Evolutionary conservation across 1,140 invertebrate genomes (phyloP), one percentile per base, ranked within the genome.

Genomic region (Pectinophora gossypiella): DNA sequence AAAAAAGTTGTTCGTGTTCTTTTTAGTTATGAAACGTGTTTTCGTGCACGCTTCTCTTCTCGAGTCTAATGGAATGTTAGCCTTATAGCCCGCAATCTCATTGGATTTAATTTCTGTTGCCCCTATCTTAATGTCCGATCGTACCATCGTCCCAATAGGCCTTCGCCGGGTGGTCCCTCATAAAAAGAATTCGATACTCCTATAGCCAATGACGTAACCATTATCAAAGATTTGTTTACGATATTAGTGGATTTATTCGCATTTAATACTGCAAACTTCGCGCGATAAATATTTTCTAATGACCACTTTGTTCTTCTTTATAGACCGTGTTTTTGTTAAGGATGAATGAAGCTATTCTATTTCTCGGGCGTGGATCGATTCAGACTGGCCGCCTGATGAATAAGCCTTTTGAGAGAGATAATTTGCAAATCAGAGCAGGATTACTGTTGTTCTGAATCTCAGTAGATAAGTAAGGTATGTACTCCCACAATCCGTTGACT

Each of bases 81-180:
- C 27, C 27, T 32, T 32, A 32, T 32, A 32, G 27, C 36, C 36
- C n/a, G 36, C 13, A 40, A 40, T 40, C n/a, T 18, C 36, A 16
- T 40, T 40, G 36, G 36, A 15, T 40, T 40, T 51, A 51, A 36
- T 51, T 51, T 51, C 51, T 36, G 42, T 46, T 18, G 51, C 23
- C 19, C 9, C 19, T 54, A 54, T 48, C 36, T 54, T 42, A 48
- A 48, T 48, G 38, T 32, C 15, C 51, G 21, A 54, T 53, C 51
- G n/a, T 15, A 15, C 36, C 36, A 10, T 12, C 36, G 36, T 47
- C 43, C 19, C 51, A 45, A 19, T 44, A 27, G 36, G 10, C 15
- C 19, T 19, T 38, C 48, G 19, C 19, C 35, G 32, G 36, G 45
- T 15, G 19, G 45, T 19, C 35, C 22, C 51, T 43, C 51, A 21